Base-by-base conservation (phyloP, 2,797 vertebrate species). In the Uromys caudimaculatus region DNA sequence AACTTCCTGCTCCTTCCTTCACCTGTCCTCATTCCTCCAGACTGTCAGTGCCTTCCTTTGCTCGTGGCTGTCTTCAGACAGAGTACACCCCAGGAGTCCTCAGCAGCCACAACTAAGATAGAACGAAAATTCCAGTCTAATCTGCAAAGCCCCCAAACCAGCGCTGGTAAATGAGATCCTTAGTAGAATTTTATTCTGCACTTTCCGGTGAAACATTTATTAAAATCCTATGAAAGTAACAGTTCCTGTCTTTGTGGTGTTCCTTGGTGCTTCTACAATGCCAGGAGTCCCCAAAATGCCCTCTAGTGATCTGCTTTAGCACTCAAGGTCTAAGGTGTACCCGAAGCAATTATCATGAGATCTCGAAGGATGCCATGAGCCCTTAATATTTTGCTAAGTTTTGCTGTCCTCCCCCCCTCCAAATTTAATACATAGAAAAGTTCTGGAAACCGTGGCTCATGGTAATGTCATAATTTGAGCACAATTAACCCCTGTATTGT, bases 351-450 rank as follows among this genome's bases (percentile, higher is more conserved):
- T 84, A 88, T 82, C 35, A 90, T 54, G 77, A 62, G 86, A 85
- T 89, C 21, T 78, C 14, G 19, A 32, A 41, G 17, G 11, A 71
- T 90, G 6, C 29, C 32, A 89, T 71, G n/a, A 85, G 24, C 19
- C 62, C 86, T 84, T 12, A 56, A 21, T 24, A 91, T 78, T 90
- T 95, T 73, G 35, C 58, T 75, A 93, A 69, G 62, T 38, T n/a
- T n/a, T n/a, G n/a, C n/a, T n/a, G n/a, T n/a, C n/a, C n/a, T n/a
- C n/a, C n/a, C 75, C 21, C 77, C 32, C 21, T 32, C 1, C 35
- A 4, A 29, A 12, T 56, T 93, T 35, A 77, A 54, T 32, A 13
- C 47, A 10, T 24, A 89, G 67, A 67, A 24, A 90, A 75, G 4
- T 96, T 93, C 76, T 50, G 24, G 17, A 87, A 94, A 23, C 8